Evolutionary conservation across 2,888 invertebrate genomes (phyloP), one percentile per base, ranked within the genome.

Genomic region (Tachina lurida): DNA sequence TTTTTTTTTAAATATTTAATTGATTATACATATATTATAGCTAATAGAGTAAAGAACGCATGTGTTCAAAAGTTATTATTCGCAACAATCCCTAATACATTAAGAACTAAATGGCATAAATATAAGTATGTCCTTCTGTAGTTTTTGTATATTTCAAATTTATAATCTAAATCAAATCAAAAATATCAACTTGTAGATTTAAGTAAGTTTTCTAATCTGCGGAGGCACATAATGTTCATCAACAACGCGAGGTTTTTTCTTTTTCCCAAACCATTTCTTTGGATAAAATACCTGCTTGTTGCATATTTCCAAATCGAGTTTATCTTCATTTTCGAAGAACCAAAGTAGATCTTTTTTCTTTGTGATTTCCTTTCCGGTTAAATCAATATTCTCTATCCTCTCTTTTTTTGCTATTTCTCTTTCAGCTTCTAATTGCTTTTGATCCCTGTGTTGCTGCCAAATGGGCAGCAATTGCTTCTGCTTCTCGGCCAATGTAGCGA

Each of bases 241-340:
- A 74, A 92, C 90, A 80, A 91, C 91, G 85, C 93, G 93, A 47
- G 93, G 91, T 68, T 91, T 92, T 89, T 93, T 94, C 88, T 94
- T 94, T 88, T 94, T 94, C 49, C 92, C 93, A 88, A 92, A 92
- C 92, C 90, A 92, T 84, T 90, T 90, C 84, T 93, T 93, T 1
- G 92, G 93, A 87, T 93, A 93, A 54, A 86, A 92, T 74, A 92
- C 93, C 90, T 91, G 93, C 90, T 94, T 95, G 90, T 92, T 94
- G 89, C 95, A 95, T 88, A 97, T 96, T 91, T 94, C 91, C 63
- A 97, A 93, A 89, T 97, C 96, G 88, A 96, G 94, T 88, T 95
- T 92, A 56, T 97, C 96, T 91, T 96, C 95, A 90, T 96, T 96
- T 84, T 97, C 96, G 93, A 97, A 97, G 94, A 96, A 97, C 96